Percentiles rank a stretch among this genome's conserved stretches.
Evolutionary conservation across 2,888 invertebrate genomes (phyloP).

Genomic region (Chrysolina oricalcia): DNA sequence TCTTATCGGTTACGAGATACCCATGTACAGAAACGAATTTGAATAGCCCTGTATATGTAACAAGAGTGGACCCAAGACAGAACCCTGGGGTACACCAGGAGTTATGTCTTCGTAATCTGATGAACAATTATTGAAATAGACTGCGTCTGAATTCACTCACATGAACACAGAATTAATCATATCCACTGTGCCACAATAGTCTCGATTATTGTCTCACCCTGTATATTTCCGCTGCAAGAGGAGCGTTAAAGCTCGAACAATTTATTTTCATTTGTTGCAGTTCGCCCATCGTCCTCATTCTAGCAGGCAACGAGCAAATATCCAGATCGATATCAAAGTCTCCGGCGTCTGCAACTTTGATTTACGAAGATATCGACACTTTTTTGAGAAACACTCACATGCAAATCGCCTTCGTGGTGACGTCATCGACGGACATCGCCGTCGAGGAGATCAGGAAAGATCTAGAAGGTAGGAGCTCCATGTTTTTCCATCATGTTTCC

Average conservation of each 20-base stretch:
- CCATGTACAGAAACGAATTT: too few relatives aligned
- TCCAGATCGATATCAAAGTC: conserved; percentile 75
- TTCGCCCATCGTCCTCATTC: conserved; percentile 75
- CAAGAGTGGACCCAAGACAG: too few relatives aligned
- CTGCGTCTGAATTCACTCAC: too few relatives aligned
- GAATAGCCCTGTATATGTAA: too few relatives aligned
- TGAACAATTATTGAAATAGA: too few relatives aligned
- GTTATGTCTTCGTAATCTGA: too few relatives aligned
- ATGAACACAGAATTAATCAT: too few relatives aligned
- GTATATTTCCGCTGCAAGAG: conserved; percentile 9
- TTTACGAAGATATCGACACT: conserved; percentile 76
- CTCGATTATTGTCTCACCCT: not conserved
- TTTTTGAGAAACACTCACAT: conserved; percentile 78
- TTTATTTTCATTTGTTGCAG: conserved; percentile 66
- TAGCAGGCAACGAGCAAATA: conserved; percentile 78
- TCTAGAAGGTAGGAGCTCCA: conserved; percentile 75
- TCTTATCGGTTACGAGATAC: too few relatives aligned
- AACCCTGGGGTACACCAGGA: too few relatives aligned
- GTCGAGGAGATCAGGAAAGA: conserved; percentile 77
- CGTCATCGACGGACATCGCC: conserved; percentile 76
- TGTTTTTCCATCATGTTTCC: too few relatives aligned
- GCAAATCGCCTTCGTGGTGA: conserved; percentile 74
- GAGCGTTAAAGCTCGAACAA: conserved; percentile 5
- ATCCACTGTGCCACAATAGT: too few relatives aligned
- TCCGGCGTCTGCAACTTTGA: conserved; percentile 74